Percentiles rank a stretch among this genome's conserved stretches.
Evolutionary conservation across 2,797 vertebrate species (phyloP).

Genomic region (Bucorvus abyssinicus): DNA sequence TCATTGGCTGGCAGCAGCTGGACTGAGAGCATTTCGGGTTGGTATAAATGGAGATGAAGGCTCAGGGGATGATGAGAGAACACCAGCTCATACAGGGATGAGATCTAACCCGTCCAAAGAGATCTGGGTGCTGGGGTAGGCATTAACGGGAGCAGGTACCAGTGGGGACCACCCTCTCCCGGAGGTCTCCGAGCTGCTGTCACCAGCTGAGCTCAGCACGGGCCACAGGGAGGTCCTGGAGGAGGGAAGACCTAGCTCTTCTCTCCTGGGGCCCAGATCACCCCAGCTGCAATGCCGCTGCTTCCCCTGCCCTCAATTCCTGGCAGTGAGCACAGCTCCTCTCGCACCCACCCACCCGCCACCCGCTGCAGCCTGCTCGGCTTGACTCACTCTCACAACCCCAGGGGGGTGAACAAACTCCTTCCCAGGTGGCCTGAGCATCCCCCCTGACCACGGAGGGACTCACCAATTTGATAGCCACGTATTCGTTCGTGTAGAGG

Average conservation of each 20-base stretch:
- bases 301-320: neutral
- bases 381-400: accelerated
- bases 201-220: neutral
- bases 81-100: neutral
- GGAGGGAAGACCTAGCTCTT: neutral
- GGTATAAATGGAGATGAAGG: neutral
- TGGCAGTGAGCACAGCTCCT: neutral
- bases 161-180: neutral
- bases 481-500: constrained; percentile 98
- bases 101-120: neutral
- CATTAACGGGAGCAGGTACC: neutral
- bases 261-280: neutral
- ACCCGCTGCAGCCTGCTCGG: accelerated
- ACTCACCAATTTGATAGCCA: constrained; percentile 99
- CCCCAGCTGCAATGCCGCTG: neutral
- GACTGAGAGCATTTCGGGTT: neutral
- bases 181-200: neutral
- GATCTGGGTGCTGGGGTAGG: neutral
- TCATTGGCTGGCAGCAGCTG: neutral
- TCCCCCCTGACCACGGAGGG: neutral
- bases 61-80: neutral
- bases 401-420: accelerated
- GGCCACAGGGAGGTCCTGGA: neutral
- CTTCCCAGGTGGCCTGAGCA: neutral
- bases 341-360: neutral